These are phyloP conservation scores for Pachyramphus minor DNA, from an alignment of 2,113 vertebrate genomes.

Conservation along the genomic window DNA sequence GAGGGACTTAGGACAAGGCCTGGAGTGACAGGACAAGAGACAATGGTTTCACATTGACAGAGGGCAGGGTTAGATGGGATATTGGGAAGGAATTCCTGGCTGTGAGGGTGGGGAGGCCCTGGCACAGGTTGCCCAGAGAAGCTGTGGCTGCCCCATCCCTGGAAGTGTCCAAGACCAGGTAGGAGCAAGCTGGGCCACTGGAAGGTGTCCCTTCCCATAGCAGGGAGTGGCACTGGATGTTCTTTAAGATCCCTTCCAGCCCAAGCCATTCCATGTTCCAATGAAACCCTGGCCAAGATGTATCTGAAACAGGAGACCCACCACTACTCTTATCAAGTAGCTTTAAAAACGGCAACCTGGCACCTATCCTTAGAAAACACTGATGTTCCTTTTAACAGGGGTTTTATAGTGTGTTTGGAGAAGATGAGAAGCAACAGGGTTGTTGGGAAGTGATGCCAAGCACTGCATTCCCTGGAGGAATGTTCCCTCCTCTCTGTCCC, in stretches of 20 bases:
- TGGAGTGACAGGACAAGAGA: neutral
- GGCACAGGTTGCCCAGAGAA: neutral
- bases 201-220: neutral
- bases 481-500: neutral
- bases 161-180: neutral
- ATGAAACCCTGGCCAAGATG: neutral
- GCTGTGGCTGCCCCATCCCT: neutral
- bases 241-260: neutral
- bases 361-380: neutral
- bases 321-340: neutral
- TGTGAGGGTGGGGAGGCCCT: neutral
- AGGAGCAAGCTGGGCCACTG: neutral
- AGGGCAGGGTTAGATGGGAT: neutral
- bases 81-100: neutral
- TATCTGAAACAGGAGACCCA: neutral
- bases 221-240: neutral
- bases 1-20: neutral
- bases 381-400: neutral
- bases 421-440: neutral
- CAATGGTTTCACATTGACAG: neutral
- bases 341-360: neutral
- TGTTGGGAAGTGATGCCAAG: neutral
- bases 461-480: neutral
- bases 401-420: neutral
- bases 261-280: neutral